A percentile compares a stretch with the other conserved stretches of the same genome.
Evolutionary conservation across 92 coral and sea anemone genomes (phyloP).

Genomic region (Porites lobata): DNA sequence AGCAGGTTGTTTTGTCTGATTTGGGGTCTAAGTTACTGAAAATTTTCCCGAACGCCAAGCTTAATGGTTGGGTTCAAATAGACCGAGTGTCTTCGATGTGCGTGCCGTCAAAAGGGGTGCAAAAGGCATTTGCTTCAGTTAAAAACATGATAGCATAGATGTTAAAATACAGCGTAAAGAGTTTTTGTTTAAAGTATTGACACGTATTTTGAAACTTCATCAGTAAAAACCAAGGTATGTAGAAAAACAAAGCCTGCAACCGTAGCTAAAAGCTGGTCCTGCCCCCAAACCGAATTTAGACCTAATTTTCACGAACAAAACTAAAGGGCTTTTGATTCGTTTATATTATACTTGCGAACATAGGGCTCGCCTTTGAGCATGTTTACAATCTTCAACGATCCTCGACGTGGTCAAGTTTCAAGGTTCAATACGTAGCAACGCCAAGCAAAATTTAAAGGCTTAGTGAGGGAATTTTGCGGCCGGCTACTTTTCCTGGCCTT

Average conservation of each 20-base stretch:
- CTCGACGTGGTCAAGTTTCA: no score
- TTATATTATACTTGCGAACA: slow-evolving; percentile 3
- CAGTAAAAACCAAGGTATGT: background rate
- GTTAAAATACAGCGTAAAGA: background rate
- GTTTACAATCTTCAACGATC: background rate
- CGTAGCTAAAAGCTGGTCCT: slow-evolving; percentile 16
- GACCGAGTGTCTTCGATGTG: no score
- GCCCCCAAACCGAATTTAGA: slow-evolving; percentile 34
- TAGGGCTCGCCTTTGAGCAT: background rate
- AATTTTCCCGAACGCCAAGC: no score
- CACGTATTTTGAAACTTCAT: background rate
- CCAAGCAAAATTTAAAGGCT: no score
- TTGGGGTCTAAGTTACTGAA: no score
- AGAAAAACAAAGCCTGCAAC: slow-evolving; percentile 11
- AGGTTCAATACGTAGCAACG: no score
- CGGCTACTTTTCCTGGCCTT: no score
- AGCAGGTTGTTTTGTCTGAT: no score
- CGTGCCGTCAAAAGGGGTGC: no score
- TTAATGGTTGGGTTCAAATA: no score
- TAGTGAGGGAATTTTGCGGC: no score
- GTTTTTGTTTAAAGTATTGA: background rate
- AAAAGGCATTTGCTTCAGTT: no score
- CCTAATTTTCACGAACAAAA: background rate
- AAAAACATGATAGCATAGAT: background rate
- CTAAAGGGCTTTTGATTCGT: background rate